A percentile compares a stretch with the other conserved stretches of the same genome.
Evolutionary conservation across 2,888 invertebrate species (phyloP).

Genomic region (Sepioteuthis lessoniana): DNA sequence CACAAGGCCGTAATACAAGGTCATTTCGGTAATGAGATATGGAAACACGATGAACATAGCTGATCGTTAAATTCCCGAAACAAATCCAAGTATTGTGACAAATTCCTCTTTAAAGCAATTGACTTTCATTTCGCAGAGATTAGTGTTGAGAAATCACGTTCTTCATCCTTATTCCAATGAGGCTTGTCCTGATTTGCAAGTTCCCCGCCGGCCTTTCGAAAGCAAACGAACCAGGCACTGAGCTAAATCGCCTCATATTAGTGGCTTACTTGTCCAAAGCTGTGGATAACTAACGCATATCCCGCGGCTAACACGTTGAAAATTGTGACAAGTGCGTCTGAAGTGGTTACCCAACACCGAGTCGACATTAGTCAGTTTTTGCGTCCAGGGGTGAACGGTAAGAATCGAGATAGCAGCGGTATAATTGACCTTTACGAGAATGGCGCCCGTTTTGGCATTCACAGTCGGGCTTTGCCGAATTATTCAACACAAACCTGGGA

Average conservation of each 20-base stretch:
- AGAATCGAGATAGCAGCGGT: neutral
- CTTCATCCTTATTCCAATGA: neutral
- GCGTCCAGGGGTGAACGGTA: neutral
- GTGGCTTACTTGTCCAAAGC: neutral
- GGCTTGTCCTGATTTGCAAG: neutral
- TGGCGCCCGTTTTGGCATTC: neutral
- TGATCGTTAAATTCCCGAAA: neutral
- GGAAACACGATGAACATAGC: neutral
- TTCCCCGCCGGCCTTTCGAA: neutral
- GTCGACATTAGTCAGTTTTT: neutral
- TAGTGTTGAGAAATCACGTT: neutral
- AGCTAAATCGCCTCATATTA: neutral
- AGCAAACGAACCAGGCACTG: neutral
- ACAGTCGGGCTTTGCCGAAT: neutral
- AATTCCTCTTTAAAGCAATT: neutral
- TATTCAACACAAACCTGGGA: neutral
- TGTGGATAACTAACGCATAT: neutral
- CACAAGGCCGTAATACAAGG: neutral
- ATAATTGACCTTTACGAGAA: constrained; percentile 9
- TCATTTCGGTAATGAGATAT: neutral
- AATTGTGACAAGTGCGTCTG: neutral
- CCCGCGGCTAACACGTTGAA: neutral
- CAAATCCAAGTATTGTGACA: neutral
- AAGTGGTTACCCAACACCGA: neutral
- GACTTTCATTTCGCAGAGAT: neutral